These are phyloP conservation scores for Thamnaconus septentrionalis DNA, from an alignment of 2,113 vertebrate species.

Conservation along the genomic window DNA sequence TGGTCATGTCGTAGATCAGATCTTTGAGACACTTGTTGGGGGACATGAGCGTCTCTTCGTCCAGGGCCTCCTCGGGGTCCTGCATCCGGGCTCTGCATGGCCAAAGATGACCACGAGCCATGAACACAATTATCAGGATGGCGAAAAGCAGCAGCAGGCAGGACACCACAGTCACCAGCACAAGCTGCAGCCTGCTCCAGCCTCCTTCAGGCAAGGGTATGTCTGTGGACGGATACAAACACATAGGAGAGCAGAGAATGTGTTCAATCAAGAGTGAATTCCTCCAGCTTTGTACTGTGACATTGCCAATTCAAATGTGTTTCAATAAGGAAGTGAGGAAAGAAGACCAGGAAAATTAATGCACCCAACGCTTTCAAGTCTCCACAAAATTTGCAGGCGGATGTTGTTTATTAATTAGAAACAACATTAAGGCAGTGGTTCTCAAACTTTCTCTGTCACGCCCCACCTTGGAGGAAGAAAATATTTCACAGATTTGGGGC, in stretches of 20 bases:
- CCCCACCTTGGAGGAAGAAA: too few species aligned
- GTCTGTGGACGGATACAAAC: conserved; percentile 45
- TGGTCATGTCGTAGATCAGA: conserved; percentile 91
- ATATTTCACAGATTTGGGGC: too few species aligned
- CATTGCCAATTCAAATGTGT: too few species aligned
- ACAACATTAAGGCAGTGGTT: too few species aligned
- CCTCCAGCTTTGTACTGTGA: too few species aligned
- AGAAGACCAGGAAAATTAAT: too few species aligned
- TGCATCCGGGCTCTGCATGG: conserved; percentile 71
- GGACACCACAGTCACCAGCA: conserved; percentile 77
- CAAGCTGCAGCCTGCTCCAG: conserved; percentile 72
- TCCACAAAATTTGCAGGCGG: too few species aligned
- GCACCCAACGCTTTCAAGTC: too few species aligned
- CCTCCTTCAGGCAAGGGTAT: conserved; percentile 56
- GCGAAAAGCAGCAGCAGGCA: conserved; percentile 77
- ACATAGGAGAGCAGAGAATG: conserved; percentile 5
- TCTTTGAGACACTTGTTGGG: conserved; percentile 88
- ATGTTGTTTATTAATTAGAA: too few species aligned
- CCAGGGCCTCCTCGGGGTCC: conserved; percentile 83
- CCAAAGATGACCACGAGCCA: conserved; percentile 72
- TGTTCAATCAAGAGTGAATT: conserved; percentile 13
- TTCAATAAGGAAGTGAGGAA: too few species aligned
- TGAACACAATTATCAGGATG: conserved; percentile 70
- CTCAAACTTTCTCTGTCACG: too few species aligned
- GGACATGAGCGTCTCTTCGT: conserved; percentile 80